Base-by-base conservation (phyloP, 2,888 invertebrate genomes). In the Psococerastis gibbosa region DNA sequence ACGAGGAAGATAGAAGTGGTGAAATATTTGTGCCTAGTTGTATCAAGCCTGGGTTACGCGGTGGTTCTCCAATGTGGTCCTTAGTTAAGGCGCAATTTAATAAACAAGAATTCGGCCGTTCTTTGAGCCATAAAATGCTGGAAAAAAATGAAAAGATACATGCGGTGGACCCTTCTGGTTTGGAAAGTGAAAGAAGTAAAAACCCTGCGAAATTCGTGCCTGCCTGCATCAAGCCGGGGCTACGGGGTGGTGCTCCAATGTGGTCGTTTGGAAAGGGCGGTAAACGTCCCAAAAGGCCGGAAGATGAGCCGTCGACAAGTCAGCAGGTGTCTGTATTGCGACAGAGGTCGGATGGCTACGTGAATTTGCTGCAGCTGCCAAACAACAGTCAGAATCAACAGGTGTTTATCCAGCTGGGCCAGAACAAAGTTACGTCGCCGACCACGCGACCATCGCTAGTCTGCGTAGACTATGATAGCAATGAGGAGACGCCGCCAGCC, bases 41-140 rank as follows among this genome's bases (percentile, higher is more conserved):
- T 13, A 35, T 18, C 15, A 34, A 32, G 15, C 22, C 15, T 8
- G 43, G 69, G 11, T 53, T 78, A 2, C 60, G 70, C 47, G 78
- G 78, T 17, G 78, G 78, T 3, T 69, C 76, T 0, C 75, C 76
- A 1, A 71, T 75, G 62, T 76, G 76, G 76, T 61, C 64, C 2
- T 62, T 59, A n/a, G n/a, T n/a, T n/a, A n/a, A n/a, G n/a, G n/a
- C n/a, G n/a, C n/a, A n/a, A n/a, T n/a, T n/a, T n/a, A n/a, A n/a
- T n/a, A n/a, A n/a, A n/a, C n/a, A n/a, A n/a, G n/a, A n/a, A n/a
- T n/a, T n/a, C n/a, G n/a, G n/a, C n/a, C n/a, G n/a, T n/a, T n/a
- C n/a, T n/a, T n/a, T n/a, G n/a, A n/a, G n/a, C n/a, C n/a, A n/a
- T n/a, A n/a, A n/a, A n/a, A n/a, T n/a, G n/a, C n/a, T n/a, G n/a